Base-by-base conservation (phyloP, 1,140 invertebrate genomes). In the Listronotus oregonensis region DNA sequence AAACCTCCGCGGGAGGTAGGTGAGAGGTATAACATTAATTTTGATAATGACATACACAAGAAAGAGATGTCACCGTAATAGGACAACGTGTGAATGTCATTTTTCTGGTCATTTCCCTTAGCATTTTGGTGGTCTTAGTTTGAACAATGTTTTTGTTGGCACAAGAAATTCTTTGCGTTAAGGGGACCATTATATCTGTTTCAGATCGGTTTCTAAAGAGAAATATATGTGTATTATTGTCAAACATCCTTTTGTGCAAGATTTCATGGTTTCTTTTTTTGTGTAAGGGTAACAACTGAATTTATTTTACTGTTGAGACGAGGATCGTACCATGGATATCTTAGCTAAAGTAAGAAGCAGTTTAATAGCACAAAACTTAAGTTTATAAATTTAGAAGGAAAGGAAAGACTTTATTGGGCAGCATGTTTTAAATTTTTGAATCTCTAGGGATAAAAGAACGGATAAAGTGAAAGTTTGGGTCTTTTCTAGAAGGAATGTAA, bases 51-150 rank as follows among this genome's bases (percentile, higher is more conserved):
- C 51, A 43, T 64, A 64, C 42, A 17, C 46, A 42, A 34, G 51
- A 32, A 50, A 56, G 52, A 55, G 52, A 49, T 64, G 61, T 56
- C 51, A 64, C 51, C 42, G 43, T 64, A 64, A 64, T 64, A 64
- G 32, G 50, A 64, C 61, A 64, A 64, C 61, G 61, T 64, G 61
- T 49, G 61, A 64, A 64, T 63, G 51, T 54, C 60, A 52, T 37
- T 54, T 63, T 44, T 55, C 50, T 63, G 51, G 50, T 55, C 49
- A 37, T 27, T 44, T 50, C 60, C 60, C 15, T 55, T 11, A 31
- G 37, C 31, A 46, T 47, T 64, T 39, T 64, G 51, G 51, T 56
- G 51, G 51, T 64, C 52, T 49, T 14, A 57, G 15, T 8, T 39
- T 10, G 14, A 31, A 31, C 14, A 43, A 57, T 14, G 42, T n/a